These are phyloP conservation scores for Temnothorax nylanderi DNA, from an alignment of 1,140 invertebrate genomes.

Conservation along the genomic window DNA sequence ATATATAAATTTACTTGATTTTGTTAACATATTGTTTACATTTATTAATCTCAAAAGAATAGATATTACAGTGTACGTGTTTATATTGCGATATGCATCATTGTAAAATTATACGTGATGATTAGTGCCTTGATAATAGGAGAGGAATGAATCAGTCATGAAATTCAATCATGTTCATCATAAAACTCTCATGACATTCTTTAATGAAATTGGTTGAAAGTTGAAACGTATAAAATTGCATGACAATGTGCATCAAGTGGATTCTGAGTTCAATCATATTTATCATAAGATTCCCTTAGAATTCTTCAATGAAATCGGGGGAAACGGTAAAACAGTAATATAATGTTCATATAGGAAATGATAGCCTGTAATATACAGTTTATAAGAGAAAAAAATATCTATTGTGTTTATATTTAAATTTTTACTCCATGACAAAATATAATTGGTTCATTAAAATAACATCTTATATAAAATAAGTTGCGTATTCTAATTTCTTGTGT, in stretches of 20 bases:
- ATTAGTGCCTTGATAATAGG: constrained; percentile 38
- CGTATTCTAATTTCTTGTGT: background rate
- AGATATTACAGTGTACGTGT: background rate
- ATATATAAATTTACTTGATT: background rate
- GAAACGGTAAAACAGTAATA: background rate
- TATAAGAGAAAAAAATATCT: background rate
- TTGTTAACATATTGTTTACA: background rate
- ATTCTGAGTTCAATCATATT: too few relatives aligned
- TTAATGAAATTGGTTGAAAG: background rate
- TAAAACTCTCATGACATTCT: background rate
- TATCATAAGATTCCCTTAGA: too few relatives aligned
- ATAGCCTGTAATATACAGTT: background rate
- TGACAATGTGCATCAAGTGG: background rate
- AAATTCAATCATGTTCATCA: background rate
- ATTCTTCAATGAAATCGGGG: too few relatives aligned
- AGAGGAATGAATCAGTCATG: background rate
- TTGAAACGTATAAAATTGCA: background rate
- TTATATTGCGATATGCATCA: background rate
- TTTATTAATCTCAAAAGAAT: constrained; percentile 7
- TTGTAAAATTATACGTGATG: constrained; percentile 11
- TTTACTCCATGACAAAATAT: background rate
- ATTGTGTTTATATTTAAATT: constrained; percentile 20
- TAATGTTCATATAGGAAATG: background rate
- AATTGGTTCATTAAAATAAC: background rate
- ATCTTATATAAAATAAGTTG: background rate